A percentile compares a stretch with the other conserved stretches of the same genome.
phyloP scores from a whole-genome alignment of 2,888 invertebrate species.

The Electrophaes corylata region DNA sequence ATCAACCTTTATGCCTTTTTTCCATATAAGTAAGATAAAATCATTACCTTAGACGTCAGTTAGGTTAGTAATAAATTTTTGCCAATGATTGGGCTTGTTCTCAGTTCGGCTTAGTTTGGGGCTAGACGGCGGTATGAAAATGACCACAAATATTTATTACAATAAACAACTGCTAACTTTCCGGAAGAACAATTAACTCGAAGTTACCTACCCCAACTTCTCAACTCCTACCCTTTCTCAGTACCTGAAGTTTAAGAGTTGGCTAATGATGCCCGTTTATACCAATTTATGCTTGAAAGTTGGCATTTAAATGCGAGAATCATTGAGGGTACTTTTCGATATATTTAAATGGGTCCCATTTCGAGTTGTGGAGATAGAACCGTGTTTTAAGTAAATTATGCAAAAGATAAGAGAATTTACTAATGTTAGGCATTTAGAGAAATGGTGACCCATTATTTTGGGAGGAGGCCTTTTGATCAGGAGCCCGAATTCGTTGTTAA shows the following conservation, averaged over 20 bases:
- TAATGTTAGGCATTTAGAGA: constrained; percentile 21
- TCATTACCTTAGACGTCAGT: too few relatives aligned
- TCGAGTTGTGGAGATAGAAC: constrained; percentile 33
- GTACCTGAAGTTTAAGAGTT: constrained; percentile 36
- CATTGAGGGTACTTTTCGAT: constrained; percentile 39
- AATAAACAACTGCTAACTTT: background rate
- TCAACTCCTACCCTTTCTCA: constrained; percentile 49
- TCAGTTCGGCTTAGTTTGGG: too few relatives aligned
- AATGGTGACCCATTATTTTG: constrained; percentile 14
- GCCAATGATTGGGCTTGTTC: too few relatives aligned
- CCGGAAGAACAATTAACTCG: constrained; percentile 48
- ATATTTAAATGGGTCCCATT: constrained; percentile 38
- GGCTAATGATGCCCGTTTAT: constrained; percentile 51
- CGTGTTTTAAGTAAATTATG: constrained; percentile 30
- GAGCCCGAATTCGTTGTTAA: background rate
- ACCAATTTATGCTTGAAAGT: constrained; percentile 53
- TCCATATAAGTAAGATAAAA: too few relatives aligned
- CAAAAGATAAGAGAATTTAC: constrained; percentile 25
- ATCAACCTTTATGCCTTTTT: too few relatives aligned
- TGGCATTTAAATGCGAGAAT: constrained; percentile 35
- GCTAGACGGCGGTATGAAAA: too few relatives aligned
- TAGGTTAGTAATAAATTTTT: too few relatives aligned
- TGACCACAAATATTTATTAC: background rate
- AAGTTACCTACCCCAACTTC: constrained; percentile 43
- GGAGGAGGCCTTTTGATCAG: constrained; percentile 1